These are phyloP conservation scores for Heterotilapia buettikoferi DNA, from an alignment of 2,113 vertebrate species.

Conservation along the genomic window DNA sequence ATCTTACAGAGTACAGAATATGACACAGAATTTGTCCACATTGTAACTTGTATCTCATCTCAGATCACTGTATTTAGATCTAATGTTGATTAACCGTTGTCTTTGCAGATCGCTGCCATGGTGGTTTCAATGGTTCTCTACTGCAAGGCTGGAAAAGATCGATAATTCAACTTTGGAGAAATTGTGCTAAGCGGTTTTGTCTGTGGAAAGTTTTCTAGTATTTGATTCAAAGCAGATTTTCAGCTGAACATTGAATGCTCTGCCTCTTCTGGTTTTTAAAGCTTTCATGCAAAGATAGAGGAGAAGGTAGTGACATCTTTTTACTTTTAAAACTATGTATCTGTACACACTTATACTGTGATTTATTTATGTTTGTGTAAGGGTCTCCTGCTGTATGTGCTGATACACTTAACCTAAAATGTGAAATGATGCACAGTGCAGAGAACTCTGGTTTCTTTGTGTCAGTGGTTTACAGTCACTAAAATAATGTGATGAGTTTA, in stretches of 20 bases:
- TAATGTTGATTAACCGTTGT: background rate
- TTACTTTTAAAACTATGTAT: background rate
- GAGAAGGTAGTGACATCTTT: background rate
- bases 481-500: background rate
- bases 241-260: background rate
- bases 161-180: background rate
- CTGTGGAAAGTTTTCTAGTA: background rate
- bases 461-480: background rate
- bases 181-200: background rate
- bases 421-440: background rate
- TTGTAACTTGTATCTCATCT: background rate
- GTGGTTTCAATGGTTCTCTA: slow-evolving; percentile 67
- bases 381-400: background rate
- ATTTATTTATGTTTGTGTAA: slow-evolving; percentile 35
- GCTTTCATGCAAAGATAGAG: background rate
- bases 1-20: background rate
- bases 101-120: slow-evolving; percentile 65
- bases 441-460: background rate
- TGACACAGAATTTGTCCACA: background rate
- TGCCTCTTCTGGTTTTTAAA: background rate
- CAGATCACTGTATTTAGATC: background rate
- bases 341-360: background rate
- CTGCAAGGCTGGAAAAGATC: slow-evolving; percentile 4
- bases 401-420: background rate
- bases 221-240: background rate